Conservation (phyloP, 1,140 invertebrate genomes). For the Contarinia nasturtii region DNA sequence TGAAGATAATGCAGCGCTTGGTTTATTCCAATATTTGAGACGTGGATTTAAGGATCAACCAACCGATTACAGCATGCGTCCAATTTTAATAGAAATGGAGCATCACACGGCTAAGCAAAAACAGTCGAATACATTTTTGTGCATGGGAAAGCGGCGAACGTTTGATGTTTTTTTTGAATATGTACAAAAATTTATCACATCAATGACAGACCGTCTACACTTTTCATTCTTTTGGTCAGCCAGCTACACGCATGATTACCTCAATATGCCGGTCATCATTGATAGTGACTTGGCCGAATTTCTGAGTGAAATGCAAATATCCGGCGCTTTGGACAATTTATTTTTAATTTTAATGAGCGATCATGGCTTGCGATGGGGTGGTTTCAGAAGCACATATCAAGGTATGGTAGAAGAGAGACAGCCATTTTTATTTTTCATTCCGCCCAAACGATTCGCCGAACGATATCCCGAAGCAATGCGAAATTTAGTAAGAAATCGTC, state of each 20-base stretch:
- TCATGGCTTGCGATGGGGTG: conserved; percentile 78
- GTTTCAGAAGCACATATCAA: conserved; percentile 45
- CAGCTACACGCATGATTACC: conserved; percentile 49
- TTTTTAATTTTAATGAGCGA: conserved; percentile 72
- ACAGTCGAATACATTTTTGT: conserved; percentile 28
- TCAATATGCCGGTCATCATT: conserved; percentile 44
- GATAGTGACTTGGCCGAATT: conserved; percentile 21
- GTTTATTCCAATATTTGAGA: conserved; percentile 59
- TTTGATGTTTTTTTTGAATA: conserved; percentile 25
- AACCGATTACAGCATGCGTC: conserved; percentile 61
- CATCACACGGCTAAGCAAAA: conserved; percentile 23
- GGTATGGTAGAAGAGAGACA: conserved; percentile 70
- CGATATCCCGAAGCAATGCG: conserved; percentile 38
- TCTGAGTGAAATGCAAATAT: neutral
- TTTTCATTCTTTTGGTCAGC: conserved; percentile 64
- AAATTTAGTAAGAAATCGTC: conserved; percentile 51
- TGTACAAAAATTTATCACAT: conserved; percentile 16
- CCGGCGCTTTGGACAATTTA: conserved; percentile 29
- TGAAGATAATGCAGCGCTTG: conserved; percentile 53
- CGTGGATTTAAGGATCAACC: conserved; percentile 57
- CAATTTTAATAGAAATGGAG: conserved; percentile 44
- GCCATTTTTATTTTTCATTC: conserved; percentile 57
- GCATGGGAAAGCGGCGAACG: conserved; percentile 27
- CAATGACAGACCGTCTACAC: conserved; percentile 15
- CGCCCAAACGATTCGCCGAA: conserved; percentile 52